Evolutionary conservation across 2,888 invertebrate genomes (phyloP).

Genomic region (Carpatolechia fugitivella): DNA sequence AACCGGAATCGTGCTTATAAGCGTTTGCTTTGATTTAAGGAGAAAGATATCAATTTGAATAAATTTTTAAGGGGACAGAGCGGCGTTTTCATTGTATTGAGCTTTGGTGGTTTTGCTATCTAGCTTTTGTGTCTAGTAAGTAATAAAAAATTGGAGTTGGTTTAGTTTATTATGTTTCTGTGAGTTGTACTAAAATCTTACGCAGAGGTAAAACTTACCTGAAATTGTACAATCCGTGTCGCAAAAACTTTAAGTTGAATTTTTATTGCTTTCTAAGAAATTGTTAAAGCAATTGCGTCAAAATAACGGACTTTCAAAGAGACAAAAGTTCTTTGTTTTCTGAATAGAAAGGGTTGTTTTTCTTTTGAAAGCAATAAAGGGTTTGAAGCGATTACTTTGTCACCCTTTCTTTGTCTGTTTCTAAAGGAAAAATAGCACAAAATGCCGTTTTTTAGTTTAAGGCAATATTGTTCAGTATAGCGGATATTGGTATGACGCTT

Average conservation of each 20-base stretch:
- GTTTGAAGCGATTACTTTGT: slow-evolving; percentile 61
- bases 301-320: slow-evolving; percentile 53
- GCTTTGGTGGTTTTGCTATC: too few relatives aligned
- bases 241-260: slow-evolving; percentile 21
- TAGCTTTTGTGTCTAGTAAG: too few relatives aligned
- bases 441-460: slow-evolving; percentile 45
- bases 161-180: too few relatives aligned
- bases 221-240: slow-evolving; percentile 21
- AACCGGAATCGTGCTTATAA: slow-evolving; percentile 1
- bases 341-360: slow-evolving; percentile 72
- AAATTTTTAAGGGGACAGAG: too few relatives aligned
- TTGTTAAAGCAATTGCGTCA: slow-evolving; percentile 54
- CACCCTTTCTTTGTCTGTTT: slow-evolving; percentile 64
- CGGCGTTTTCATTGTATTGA: too few relatives aligned
- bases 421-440: slow-evolving; percentile 56
- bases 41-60: neutral
- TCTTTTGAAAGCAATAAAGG: slow-evolving; percentile 62
- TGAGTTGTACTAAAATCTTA: too few relatives aligned
- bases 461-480: slow-evolving; percentile 43
- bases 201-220: slow-evolving; percentile 24
- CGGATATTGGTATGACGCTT: slow-evolving; percentile 12
- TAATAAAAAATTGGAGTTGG: too few relatives aligned
- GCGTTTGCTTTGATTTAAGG: neutral
- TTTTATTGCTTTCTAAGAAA: slow-evolving; percentile 49
- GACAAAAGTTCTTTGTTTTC: slow-evolving; percentile 56